Evolutionary conservation across 2,113 vertebrate species (phyloP).

Genomic region (Lathamus discolor): DNA sequence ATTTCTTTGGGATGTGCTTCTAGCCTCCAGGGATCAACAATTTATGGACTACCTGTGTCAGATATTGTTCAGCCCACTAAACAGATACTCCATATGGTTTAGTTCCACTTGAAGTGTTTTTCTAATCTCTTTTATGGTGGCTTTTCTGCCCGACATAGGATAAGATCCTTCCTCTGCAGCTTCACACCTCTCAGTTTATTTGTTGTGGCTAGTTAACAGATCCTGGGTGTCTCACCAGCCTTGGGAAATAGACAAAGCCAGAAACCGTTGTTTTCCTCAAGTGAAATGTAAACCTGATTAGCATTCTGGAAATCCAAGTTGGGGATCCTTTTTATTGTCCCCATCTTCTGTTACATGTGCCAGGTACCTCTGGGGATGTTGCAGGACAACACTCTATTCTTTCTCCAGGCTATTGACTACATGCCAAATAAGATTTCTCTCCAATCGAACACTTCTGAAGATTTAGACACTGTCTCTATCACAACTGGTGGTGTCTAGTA

Average conservation of each 20-base stretch:
- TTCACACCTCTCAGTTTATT: neutral
- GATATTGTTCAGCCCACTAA: neutral
- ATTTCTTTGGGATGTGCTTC: neutral
- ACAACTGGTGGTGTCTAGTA: slow-evolving; percentile 19
- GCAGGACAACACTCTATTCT: slow-evolving; percentile 38
- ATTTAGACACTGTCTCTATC: slow-evolving; percentile 51
- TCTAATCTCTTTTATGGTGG: neutral
- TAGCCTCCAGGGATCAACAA: neutral
- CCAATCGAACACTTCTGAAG: slow-evolving; percentile 41
- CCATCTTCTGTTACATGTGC: neutral
- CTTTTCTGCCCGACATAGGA: neutral
- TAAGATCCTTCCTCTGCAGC: neutral
- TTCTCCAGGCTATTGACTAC: slow-evolving; percentile 55
- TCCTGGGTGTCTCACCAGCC: neutral
- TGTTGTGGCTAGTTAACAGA: neutral
- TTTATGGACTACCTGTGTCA: neutral
- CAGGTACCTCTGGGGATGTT: slow-evolving; percentile 11
- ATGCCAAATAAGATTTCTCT: slow-evolving; percentile 62
- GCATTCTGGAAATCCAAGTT: neutral
- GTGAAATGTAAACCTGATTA: slow-evolving; percentile 27
- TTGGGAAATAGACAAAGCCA: neutral
- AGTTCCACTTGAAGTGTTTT: neutral
- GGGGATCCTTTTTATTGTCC: neutral
- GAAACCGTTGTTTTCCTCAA: slow-evolving; percentile 9
- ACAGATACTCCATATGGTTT: neutral